phyloP scores from a whole-genome alignment of 2,888 invertebrate genomes.

The Allophyes oxyacanthae region DNA sequence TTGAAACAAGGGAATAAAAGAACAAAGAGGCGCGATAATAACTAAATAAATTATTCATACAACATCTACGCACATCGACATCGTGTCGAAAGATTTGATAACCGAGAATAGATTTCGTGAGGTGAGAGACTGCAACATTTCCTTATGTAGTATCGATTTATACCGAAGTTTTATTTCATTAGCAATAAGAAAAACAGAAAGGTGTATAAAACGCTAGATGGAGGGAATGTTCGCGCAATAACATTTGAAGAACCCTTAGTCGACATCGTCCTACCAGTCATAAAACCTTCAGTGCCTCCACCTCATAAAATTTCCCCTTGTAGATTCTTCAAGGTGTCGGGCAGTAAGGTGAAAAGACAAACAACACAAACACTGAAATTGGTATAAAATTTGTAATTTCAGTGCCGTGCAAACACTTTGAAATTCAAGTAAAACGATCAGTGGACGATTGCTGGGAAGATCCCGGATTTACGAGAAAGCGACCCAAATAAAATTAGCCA shows the following conservation, averaged over 20 bases:
- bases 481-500: constrained; percentile 62
- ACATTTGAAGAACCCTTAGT: constrained; percentile 73
- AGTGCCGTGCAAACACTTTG: constrained; percentile 38
- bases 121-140: constrained; percentile 54
- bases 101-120: constrained; percentile 64
- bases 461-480: constrained; percentile 56
- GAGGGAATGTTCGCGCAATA: constrained; percentile 67
- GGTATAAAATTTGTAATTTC: constrained; percentile 49
- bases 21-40: constrained; percentile 71
- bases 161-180: constrained; percentile 56
- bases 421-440: constrained; percentile 52
- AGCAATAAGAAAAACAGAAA: constrained; percentile 60
- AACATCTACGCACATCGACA: constrained; percentile 66
- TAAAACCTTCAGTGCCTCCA: constrained; percentile 80
- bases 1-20: constrained; percentile 63
- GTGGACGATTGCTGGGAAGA: constrained; percentile 46
- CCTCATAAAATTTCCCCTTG: constrained; percentile 76
- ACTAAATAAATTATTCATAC: constrained; percentile 79
- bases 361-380: constrained; percentile 38
- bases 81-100: constrained; percentile 74
- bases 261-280: constrained; percentile 70
- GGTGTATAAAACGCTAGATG: constrained; percentile 66
- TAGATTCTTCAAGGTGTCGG: constrained; percentile 67
- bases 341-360: constrained; percentile 63
- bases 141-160: constrained; percentile 52